A percentile compares a stretch with the other conserved stretches of the same genome.
Evolutionary conservation across 2,113 vertebrate species (phyloP).

Genomic region (Antechinus flavipes): DNA sequence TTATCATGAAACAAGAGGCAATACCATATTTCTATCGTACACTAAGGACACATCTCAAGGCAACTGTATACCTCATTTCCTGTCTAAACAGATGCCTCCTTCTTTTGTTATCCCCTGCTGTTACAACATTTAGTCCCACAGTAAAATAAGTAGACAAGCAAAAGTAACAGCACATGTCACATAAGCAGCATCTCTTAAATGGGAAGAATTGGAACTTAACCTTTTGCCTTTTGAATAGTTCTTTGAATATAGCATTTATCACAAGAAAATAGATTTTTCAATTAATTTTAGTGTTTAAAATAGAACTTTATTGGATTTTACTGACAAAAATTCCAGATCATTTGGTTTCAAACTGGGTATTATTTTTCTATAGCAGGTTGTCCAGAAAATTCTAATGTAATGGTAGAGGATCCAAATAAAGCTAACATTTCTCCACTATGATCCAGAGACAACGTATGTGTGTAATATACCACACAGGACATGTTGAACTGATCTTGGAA

Average conservation of each 20-base stretch:
- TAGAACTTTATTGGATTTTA: conserved; percentile 69
- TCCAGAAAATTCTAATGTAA: conserved; percentile 71
- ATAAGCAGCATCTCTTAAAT: conserved; percentile 71
- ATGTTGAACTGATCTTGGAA: conserved; percentile 53
- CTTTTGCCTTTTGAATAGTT: conserved; percentile 68
- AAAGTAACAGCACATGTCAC: conserved; percentile 66
- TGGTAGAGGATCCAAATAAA: conserved; percentile 16
- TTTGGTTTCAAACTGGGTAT: conserved; percentile 70
- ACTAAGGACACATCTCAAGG: not conserved
- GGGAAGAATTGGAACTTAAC: conserved; percentile 60
- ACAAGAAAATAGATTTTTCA: conserved; percentile 76
- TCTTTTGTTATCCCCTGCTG: conserved; percentile 51
- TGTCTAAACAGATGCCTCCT: conserved; percentile 29
- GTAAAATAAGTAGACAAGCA: conserved; percentile 72
- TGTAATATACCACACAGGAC: conserved; percentile 37
- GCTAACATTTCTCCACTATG: conserved; percentile 10
- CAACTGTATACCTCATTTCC: conserved; percentile 58
- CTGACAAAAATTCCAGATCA: conserved; percentile 73
- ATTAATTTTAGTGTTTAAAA: conserved; percentile 73
- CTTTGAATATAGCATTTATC: conserved; percentile 76
- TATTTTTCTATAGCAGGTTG: conserved; percentile 76
- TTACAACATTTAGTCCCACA: conserved; percentile 70
- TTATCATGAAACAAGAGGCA: not conserved
- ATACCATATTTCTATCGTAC: not conserved
- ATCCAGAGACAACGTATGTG: conserved; percentile 13